Evolutionary conservation across 2,797 vertebrate species (phyloP), one percentile per base, ranked within the genome.

Genomic region (Lepus oiostolus): DNA sequence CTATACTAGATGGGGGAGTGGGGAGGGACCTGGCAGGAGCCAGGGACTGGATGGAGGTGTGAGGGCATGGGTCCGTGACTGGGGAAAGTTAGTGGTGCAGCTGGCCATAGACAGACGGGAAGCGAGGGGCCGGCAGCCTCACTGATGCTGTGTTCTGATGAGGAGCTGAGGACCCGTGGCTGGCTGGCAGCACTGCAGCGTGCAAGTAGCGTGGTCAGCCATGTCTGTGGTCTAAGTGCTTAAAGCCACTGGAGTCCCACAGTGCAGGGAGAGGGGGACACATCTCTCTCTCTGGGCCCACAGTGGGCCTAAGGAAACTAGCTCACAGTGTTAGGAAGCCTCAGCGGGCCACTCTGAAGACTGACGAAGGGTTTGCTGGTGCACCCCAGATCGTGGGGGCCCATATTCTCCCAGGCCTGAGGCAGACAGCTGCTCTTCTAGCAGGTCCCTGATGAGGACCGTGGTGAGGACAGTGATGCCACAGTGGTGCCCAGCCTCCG

Each of bases 61-160:
- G 74, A 63, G 52, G 38, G 79, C 50, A 17, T 65, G 91, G 71
- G 32, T 90, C 75, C 91, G 60, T 62, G 47, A 65, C 71, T 60
- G 92, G 70, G 93, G 50, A 67, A 90, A 90, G 85, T 94, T 87
- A 72, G 68, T 87, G 84, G 12, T 71, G 86, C 68, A 72, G 87
- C 95, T 91, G 32, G 71, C 79, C 21, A 0, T 22, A 76, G 35
- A 67, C 71, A 70, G 82, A 74, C 88, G 88, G 83, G 85, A 88
- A 93, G 70, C 11, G 4, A 80, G 50, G 85, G 88, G 62, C 83
- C 86, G 75, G 90, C 94, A 28, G 42, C 42, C 42, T 79, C 1
- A 0, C 83, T 77, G 11, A 83, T n/a, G 75, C 71, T 14, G 81
- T 16, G 14, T 95, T 89, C 87, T 62, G 58, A 80, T 47, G 89